These are phyloP conservation scores for Cranoglanis bouderius DNA, from an alignment of 2,113 vertebrate genomes.

Conservation along the genomic window DNA sequence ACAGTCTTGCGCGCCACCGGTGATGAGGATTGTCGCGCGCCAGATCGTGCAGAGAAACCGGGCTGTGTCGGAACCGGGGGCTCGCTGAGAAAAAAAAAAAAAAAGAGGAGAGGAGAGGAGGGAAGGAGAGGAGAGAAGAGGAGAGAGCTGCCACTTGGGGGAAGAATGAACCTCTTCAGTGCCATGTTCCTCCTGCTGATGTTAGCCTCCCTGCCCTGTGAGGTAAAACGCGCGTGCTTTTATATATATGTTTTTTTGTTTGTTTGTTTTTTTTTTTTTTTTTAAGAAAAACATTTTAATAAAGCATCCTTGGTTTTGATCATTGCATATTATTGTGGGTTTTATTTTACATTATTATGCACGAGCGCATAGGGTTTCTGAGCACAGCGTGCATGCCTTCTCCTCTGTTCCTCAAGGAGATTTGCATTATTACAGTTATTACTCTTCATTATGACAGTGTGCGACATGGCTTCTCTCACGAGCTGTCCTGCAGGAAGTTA, in stretches of 20 bases:
- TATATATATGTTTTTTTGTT: no score
- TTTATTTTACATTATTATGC: not conserved
- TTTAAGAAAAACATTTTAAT: not conserved
- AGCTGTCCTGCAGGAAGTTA: slow-evolving; percentile 28
- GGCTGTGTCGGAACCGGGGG: slow-evolving; percentile 61
- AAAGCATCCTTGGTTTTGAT: not conserved
- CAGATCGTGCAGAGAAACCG: slow-evolving; percentile 65
- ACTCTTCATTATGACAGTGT: not conserved
- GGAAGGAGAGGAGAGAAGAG: not conserved
- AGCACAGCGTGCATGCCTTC: not conserved
- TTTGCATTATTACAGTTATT: slow-evolving; percentile 8
- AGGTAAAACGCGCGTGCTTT: slow-evolving; percentile 65
- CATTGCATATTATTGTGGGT: not conserved
- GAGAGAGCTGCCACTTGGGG: slow-evolving; percentile 11
- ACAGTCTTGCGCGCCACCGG: slow-evolving; percentile 54
- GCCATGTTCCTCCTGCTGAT: slow-evolving; percentile 80
- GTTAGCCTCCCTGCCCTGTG: slow-evolving; percentile 70
- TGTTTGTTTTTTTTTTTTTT: no score
- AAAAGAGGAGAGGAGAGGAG: not conserved
- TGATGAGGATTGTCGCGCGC: slow-evolving; percentile 76
- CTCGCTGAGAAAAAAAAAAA: slow-evolving; percentile 37
- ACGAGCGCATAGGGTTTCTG: not conserved
- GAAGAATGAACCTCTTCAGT: slow-evolving; percentile 80
- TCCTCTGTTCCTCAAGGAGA: slow-evolving; percentile 10
- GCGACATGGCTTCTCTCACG: not conserved